phyloP scores from a whole-genome alignment of 2,888 invertebrate species.

The Pollenia labialis region DNA sequence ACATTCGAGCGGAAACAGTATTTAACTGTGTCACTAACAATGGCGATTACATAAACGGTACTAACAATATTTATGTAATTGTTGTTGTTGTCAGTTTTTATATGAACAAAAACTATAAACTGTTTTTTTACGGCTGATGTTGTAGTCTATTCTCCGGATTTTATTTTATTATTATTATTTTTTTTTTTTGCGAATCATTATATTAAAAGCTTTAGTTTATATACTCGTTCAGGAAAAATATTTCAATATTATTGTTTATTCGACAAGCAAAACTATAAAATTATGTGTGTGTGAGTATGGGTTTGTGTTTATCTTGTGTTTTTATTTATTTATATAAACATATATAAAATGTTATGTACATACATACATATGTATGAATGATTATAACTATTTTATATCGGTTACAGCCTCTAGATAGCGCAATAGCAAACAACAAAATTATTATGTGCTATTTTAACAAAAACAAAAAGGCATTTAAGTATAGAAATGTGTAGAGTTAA shows the following conservation, averaged over 20 bases:
- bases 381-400: constrained; percentile 1
- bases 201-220: constrained; percentile 45
- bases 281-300: neutral
- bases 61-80: constrained; percentile 22
- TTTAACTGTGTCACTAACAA: constrained; percentile 57
- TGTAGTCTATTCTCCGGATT: neutral
- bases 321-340: neutral
- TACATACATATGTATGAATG: neutral
- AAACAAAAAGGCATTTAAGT: too few relatives aligned
- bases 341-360: neutral
- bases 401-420: neutral
- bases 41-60: constrained; percentile 51
- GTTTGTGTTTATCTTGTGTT: constrained; percentile 2
- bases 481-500: too few relatives aligned
- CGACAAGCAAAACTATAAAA: neutral
- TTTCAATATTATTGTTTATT: constrained; percentile 36
- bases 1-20: constrained; percentile 45
- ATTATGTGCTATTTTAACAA: neutral
- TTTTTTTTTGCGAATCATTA: constrained; percentile 36
- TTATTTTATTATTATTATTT: neutral
- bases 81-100: constrained; percentile 17
- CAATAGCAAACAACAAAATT: neutral
- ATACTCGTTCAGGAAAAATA: constrained; percentile 24
- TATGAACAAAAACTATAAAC: neutral
- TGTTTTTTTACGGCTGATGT: constrained; percentile 11